These are phyloP conservation scores for Drosophila ustulata DNA, from an alignment of 2,888 invertebrate genomes.

Conservation along the genomic window DNA sequence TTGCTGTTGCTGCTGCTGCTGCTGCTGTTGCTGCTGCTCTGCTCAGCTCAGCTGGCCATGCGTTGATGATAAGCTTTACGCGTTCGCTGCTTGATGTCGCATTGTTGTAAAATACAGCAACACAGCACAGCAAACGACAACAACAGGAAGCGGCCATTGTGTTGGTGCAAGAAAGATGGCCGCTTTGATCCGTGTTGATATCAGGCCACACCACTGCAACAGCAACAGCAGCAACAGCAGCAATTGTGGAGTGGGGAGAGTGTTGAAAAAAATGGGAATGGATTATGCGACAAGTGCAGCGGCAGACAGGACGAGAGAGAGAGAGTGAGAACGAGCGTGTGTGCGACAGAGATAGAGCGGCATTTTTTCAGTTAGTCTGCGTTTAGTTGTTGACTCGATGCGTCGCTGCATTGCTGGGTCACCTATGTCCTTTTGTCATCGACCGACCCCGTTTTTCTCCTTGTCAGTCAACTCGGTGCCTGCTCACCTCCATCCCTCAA, in stretches of 20 bases:
- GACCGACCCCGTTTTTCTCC: not conserved
- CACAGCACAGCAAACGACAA: conserved; percentile 51
- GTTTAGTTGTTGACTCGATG: conserved; percentile 71
- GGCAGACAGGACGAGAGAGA: conserved; percentile 3
- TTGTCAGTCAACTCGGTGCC: conserved; percentile 23
- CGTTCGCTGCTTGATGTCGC: conserved; percentile 74
- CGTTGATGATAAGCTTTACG: conserved; percentile 80
- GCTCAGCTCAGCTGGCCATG: conserved; percentile 68
- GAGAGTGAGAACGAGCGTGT: not conserved
- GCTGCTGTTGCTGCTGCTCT: conserved; percentile 36
- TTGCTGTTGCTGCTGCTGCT: conserved; percentile 27
- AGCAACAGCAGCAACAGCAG: conserved; percentile 46
- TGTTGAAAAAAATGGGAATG: conserved; percentile 59
- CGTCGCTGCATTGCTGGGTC: conserved; percentile 30
- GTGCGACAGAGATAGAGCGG: not conserved
- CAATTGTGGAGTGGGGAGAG: conserved; percentile 20
- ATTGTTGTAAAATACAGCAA: conserved; percentile 66
- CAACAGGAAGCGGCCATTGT: conserved; percentile 65
- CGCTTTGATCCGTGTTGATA: conserved; percentile 80
- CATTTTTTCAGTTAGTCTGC: conserved; percentile 54
- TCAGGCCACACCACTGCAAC: conserved; percentile 59
- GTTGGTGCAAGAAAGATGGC: conserved; percentile 76
- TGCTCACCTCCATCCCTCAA: not conserved
- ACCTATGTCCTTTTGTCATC: conserved; percentile 42
- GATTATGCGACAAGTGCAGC: conserved; percentile 77